phyloP scores from a whole-genome alignment of 2,888 invertebrate species.

The Dioctria rufipes region DNA sequence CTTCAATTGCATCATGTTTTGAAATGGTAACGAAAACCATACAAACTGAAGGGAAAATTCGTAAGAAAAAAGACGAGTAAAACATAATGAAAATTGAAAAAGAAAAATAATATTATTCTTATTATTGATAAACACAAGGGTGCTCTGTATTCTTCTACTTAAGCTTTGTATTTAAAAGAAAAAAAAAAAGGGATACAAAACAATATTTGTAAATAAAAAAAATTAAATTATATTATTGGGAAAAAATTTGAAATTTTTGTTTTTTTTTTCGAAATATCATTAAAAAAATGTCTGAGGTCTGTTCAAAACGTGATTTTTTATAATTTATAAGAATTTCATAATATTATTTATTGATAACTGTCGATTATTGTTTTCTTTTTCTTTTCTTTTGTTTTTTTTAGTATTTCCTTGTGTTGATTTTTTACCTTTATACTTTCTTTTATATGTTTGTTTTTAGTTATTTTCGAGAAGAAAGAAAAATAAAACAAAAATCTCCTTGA shows the following conservation, averaged over 20 bases:
- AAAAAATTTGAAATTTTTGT: not conserved
- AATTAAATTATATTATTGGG: constrained; percentile 47
- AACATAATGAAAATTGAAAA: not conserved
- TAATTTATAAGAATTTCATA: constrained; percentile 50
- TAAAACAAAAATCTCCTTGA: not conserved
- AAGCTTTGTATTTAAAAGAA: constrained; percentile 5
- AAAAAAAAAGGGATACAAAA: not conserved
- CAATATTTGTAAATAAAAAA: constrained; percentile 11
- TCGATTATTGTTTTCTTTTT: constrained; percentile 45
- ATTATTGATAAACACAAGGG: not conserved
- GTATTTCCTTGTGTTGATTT: constrained; percentile 35
- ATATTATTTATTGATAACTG: constrained; percentile 50
- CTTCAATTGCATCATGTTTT: constrained; percentile 83
- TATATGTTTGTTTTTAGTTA: not conserved
- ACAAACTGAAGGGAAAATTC: constrained; percentile 90
- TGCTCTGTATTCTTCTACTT: constrained; percentile 32
- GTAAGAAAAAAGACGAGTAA: constrained; percentile 87
- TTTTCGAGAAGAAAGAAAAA: not conserved
- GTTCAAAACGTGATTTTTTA: constrained; percentile 41
- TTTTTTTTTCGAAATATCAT: constrained; percentile 8
- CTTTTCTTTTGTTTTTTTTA: constrained; percentile 35
- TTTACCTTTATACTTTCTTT: not conserved
- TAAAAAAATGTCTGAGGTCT: constrained; percentile 35
- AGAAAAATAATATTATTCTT: not conserved
- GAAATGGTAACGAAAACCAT: constrained; percentile 92